Evolutionary conservation across 2,797 vertebrate species (phyloP).

Genomic region (Rhyacichthys aspro): DNA sequence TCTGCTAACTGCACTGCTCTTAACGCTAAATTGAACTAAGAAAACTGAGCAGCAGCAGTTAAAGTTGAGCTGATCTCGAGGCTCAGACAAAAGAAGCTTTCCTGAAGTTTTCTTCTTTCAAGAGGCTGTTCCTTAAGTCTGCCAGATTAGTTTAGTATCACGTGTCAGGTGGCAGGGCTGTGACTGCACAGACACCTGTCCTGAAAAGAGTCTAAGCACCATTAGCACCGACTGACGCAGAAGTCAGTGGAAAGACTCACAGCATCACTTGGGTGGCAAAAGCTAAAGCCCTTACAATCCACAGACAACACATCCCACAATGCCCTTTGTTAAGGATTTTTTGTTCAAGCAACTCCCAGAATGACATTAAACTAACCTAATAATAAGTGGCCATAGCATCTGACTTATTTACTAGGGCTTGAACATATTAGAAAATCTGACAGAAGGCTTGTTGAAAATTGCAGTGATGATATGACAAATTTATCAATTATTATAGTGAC

Average conservation of each 20-base stretch:
- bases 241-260: constrained; percentile 17
- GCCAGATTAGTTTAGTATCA: constrained; percentile 76
- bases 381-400: background rate
- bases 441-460: too few species aligned
- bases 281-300: constrained; percentile 29
- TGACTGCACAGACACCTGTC: constrained; percentile 67
- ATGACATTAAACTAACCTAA: background rate
- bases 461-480: too few species aligned
- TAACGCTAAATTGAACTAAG: constrained; percentile 10
- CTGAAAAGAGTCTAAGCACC: constrained; percentile 39
- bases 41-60: constrained; percentile 35
- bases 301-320: constrained; percentile 21
- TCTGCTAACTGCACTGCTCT: constrained; percentile 21
- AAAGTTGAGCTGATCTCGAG: constrained; percentile 56
- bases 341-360: background rate
- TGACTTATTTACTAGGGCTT: too few species aligned
- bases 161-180: constrained; percentile 70
- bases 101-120: constrained; percentile 68
- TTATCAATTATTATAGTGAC: too few species aligned
- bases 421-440: too few species aligned
- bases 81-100: constrained; percentile 75
- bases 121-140: constrained; percentile 72
- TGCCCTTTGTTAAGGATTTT: background rate
- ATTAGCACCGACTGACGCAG: constrained; percentile 43
- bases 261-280: constrained; percentile 57